These are phyloP conservation scores for Echeneis naucrates DNA, from an alignment of 2,797 vertebrate genomes.

Conservation along the genomic window DNA sequence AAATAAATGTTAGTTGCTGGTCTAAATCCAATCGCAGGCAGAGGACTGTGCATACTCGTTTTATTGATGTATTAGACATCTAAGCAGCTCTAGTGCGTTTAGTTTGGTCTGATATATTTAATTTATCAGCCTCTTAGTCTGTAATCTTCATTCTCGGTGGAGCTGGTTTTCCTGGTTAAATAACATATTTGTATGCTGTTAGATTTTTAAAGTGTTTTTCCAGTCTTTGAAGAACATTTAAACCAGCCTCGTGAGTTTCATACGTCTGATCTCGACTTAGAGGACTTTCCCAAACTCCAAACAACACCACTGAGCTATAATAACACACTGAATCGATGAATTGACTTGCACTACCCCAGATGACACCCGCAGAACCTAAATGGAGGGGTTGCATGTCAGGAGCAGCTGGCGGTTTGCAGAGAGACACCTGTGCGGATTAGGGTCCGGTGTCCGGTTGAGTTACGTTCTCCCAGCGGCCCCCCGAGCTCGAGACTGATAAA, in stretches of 20 bases:
- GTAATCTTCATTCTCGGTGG: background rate
- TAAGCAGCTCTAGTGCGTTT: too few relatives aligned
- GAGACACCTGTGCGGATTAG: constrained; percentile 74
- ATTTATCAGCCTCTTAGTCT: background rate
- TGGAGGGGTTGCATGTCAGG: constrained; percentile 61
- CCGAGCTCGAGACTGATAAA: constrained; percentile 77
- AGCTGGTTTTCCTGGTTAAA: background rate
- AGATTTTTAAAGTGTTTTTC: background rate
- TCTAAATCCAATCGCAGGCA: background rate
- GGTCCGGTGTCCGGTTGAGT: constrained; percentile 61
- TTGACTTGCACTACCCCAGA: constrained; percentile 51
- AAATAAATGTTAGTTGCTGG: background rate
- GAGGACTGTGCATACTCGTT: background rate
- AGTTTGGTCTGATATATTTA: too few relatives aligned
- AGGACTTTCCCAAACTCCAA: constrained; percentile 33
- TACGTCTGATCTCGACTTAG: constrained; percentile 12
- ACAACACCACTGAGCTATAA: background rate
- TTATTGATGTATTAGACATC: too few relatives aligned
- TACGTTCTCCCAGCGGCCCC: constrained; percentile 62
- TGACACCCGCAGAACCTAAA: constrained; percentile 47
- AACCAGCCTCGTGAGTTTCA: background rate
- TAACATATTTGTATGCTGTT: background rate
- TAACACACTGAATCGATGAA: constrained; percentile 44
- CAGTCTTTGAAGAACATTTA: background rate
- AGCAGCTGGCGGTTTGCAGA: constrained; percentile 71